phyloP scores from a whole-genome alignment of 2,113 vertebrate genomes.

The Sardina pilchardus region DNA sequence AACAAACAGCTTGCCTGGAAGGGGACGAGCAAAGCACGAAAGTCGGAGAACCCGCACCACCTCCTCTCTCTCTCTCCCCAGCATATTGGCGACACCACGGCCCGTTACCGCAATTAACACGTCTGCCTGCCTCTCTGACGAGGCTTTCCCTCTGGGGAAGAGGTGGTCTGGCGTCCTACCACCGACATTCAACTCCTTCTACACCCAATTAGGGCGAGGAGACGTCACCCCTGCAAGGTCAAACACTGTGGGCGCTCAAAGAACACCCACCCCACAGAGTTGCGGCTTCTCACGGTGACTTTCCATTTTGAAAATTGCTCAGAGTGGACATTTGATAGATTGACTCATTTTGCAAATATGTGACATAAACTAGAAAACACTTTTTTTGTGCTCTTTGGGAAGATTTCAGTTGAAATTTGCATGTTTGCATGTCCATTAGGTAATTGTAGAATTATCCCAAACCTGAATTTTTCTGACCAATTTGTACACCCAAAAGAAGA shows the following conservation, averaged over 20 bases:
- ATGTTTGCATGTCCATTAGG: neutral
- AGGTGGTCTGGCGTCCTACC: slow-evolving; percentile 32
- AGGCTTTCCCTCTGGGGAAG: slow-evolving; percentile 42
- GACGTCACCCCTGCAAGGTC: slow-evolving; percentile 32
- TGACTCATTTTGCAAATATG: neutral
- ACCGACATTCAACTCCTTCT: slow-evolving; percentile 11
- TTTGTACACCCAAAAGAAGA: neutral
- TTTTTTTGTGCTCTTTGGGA: neutral
- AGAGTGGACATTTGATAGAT: neutral
- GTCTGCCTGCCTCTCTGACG: slow-evolving; percentile 51
- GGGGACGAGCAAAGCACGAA: slow-evolving; percentile 31
- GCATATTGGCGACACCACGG: slow-evolving; percentile 38
- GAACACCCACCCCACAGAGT: neutral
- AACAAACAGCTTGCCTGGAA: slow-evolving; percentile 49
- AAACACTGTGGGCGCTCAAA: neutral
- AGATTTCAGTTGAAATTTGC: neutral
- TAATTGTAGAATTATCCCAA: neutral
- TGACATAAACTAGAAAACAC: neutral
- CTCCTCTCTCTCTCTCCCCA: slow-evolving; percentile 34
- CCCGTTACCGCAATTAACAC: slow-evolving; percentile 56
- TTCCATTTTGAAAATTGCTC: neutral
- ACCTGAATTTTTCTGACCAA: neutral
- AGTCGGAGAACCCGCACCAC: neutral
- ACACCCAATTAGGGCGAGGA: slow-evolving; percentile 36
- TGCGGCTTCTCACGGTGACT: neutral